A percentile compares a stretch with the other conserved stretches of the same genome.
Evolutionary conservation across 2,797 vertebrate genomes (phyloP).

Genomic region (Sebastes itinus): DNA sequence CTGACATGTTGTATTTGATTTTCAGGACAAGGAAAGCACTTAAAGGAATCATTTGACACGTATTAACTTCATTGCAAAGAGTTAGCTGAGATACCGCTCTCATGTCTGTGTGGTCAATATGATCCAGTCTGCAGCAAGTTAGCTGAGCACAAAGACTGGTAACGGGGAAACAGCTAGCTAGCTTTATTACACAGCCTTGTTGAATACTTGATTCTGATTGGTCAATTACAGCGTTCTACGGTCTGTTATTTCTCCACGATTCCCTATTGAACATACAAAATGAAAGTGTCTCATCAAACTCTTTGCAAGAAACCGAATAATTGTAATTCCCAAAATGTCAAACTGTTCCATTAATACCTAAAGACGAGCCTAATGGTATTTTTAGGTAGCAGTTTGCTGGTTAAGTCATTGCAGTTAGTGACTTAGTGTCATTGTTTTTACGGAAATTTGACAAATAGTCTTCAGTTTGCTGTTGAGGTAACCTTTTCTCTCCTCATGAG

Average conservation of each 20-base stretch:
- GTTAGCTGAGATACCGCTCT: not conserved
- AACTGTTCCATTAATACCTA: not conserved
- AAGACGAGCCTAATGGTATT: not conserved
- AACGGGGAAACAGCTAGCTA: not conserved
- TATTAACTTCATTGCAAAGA: not conserved
- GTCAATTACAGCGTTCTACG: too few relatives aligned
- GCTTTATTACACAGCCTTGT: too few relatives aligned
- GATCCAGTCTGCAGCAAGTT: not conserved
- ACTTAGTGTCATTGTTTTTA: slow-evolving; percentile 14
- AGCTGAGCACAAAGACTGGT: not conserved
- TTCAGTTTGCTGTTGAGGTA: slow-evolving; percentile 23
- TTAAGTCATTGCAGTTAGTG: not conserved
- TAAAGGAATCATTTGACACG: not conserved
- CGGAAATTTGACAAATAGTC: slow-evolving; percentile 12
- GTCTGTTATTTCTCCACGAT: too few relatives aligned
- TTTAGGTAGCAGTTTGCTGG: not conserved
- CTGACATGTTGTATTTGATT: not conserved
- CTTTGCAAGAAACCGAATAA: not conserved
- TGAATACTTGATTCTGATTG: too few relatives aligned
- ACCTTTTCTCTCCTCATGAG: slow-evolving; percentile 4
- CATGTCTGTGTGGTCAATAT: not conserved
- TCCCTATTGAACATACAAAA: not conserved
- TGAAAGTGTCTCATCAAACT: not conserved
- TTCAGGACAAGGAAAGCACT: not conserved
- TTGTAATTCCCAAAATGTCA: not conserved